These are phyloP conservation scores for Steinernema scapterisci DNA, from an alignment of 2,888 invertebrate genomes.

Conservation along the genomic window DNA sequence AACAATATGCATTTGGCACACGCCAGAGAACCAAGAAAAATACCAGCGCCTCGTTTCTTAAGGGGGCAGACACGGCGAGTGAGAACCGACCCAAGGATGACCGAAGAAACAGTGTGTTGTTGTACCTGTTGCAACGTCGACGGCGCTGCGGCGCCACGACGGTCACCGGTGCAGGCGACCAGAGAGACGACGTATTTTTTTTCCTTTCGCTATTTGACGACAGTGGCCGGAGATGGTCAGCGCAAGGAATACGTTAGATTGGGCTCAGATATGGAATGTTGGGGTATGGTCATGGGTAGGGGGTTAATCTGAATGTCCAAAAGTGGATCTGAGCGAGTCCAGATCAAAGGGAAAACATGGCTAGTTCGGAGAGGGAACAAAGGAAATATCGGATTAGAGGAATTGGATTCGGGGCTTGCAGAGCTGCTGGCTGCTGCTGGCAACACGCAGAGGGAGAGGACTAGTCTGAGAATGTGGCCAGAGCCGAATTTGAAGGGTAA, in stretches of 20 bases:
- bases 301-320: not conserved
- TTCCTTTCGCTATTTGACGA: not conserved
- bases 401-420: not conserved
- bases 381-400: not conserved
- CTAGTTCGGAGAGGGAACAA: not conserved
- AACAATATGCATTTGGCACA: not conserved
- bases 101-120: not conserved
- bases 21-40: not conserved
- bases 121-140: slow-evolving; percentile 10
- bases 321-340: not conserved
- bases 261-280: too few relatives aligned
- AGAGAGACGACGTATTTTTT: slow-evolving; percentile 13
- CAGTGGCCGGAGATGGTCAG: not conserved
- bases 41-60: not conserved
- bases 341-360: not conserved
- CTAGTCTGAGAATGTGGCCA: too few relatives aligned
- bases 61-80: not conserved
- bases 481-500: too few relatives aligned
- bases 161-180: not conserved
- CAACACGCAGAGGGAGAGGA: too few relatives aligned
- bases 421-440: too few relatives aligned
- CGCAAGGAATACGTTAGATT: too few relatives aligned
- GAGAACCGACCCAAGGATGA: not conserved
- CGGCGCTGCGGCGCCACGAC: too few relatives aligned
- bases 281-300: not conserved